A percentile compares a stretch with the other conserved stretches of the same genome.
phyloP scores from a whole-genome alignment of 1,140 invertebrate genomes.

The Pachyrhynchus sulphureomaculatus region DNA sequence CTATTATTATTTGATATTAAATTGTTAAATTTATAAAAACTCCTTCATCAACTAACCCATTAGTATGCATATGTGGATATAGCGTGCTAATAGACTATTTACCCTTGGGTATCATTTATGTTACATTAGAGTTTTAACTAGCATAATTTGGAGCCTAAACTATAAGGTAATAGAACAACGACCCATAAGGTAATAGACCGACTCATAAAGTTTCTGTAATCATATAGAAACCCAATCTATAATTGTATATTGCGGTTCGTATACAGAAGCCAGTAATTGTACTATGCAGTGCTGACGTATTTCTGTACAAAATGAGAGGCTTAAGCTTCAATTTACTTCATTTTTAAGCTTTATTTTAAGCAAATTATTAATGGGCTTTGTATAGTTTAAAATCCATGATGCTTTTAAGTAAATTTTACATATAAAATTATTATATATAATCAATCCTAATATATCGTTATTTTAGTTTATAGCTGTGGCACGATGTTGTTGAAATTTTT shows the following conservation, averaged over 20 bases:
- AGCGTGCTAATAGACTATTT: slow-evolving; percentile 28
- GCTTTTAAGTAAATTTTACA: neutral
- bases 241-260: slow-evolving; percentile 22
- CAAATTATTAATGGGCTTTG: slow-evolving; percentile 7
- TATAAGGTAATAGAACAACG: slow-evolving; percentile 20
- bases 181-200: too few relatives aligned
- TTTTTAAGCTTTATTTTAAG: slow-evolving; percentile 14
- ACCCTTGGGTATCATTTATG: slow-evolving; percentile 24
- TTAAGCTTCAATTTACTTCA: slow-evolving; percentile 7
- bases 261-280: slow-evolving; percentile 19
- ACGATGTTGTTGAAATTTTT: too few relatives aligned
- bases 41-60: too few relatives aligned
- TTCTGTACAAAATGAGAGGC: slow-evolving; percentile 15
- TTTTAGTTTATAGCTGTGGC: too few relatives aligned
- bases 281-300: slow-evolving; percentile 11
- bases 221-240: slow-evolving; percentile 26
- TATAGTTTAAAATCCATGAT: slow-evolving; percentile 12
- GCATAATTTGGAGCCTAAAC: slow-evolving; percentile 26
- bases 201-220: slow-evolving; percentile 30
- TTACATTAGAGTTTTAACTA: slow-evolving; percentile 18
- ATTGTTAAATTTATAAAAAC: too few relatives aligned
- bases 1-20: too few relatives aligned
- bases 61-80: slow-evolving; percentile 7
- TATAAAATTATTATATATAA: too few relatives aligned
- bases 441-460: too few relatives aligned